phyloP scores from a whole-genome alignment of 2,797 vertebrate species.

The Poeciliopsis turneri region DNA sequence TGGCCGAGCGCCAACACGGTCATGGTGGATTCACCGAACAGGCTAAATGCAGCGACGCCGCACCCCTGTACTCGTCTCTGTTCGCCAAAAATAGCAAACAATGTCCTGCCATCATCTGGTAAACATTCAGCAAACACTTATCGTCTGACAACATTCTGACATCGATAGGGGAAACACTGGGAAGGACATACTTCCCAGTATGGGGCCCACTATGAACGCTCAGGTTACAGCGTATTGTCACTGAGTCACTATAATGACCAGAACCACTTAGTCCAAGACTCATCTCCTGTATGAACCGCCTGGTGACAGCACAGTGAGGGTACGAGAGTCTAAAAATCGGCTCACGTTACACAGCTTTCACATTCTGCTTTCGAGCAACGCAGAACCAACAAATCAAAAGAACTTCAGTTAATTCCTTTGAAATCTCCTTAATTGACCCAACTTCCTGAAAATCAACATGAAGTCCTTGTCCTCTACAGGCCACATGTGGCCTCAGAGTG shows the following conservation, averaged over 20 bases:
- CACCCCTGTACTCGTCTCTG: conserved; percentile 72
- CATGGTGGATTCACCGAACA: conserved; percentile 65
- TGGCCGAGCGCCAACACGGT: conserved; percentile 43
- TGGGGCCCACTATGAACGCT: conserved; percentile 46
- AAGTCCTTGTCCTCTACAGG: conserved; percentile 44
- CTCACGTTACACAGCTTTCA: conserved; percentile 42
- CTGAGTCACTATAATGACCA: conserved; percentile 50
- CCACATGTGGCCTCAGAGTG: conserved; percentile 50
- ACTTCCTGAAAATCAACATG: conserved; percentile 48
- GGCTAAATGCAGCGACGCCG: conserved; percentile 73
- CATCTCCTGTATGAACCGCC: conserved; percentile 40
- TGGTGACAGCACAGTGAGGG: conserved; percentile 40
- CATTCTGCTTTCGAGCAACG: conserved; percentile 62
- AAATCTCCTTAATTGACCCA: conserved; percentile 39
- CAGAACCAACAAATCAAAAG: conserved; percentile 51
- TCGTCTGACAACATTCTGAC: conserved; percentile 70
- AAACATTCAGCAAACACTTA: conserved; percentile 75
- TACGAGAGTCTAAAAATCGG: conserved; percentile 31
- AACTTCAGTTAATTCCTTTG: conserved; percentile 20
- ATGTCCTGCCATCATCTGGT: conserved; percentile 76
- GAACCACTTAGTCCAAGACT: conserved; percentile 41
- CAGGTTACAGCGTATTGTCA: conserved; percentile 62
- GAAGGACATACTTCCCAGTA: conserved; percentile 49
- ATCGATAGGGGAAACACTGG: conserved; percentile 68
- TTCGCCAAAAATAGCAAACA: conserved; percentile 76